These are phyloP conservation scores for Crepidodera aurea DNA, from an alignment of 2,888 invertebrate genomes.

Conservation along the genomic window DNA sequence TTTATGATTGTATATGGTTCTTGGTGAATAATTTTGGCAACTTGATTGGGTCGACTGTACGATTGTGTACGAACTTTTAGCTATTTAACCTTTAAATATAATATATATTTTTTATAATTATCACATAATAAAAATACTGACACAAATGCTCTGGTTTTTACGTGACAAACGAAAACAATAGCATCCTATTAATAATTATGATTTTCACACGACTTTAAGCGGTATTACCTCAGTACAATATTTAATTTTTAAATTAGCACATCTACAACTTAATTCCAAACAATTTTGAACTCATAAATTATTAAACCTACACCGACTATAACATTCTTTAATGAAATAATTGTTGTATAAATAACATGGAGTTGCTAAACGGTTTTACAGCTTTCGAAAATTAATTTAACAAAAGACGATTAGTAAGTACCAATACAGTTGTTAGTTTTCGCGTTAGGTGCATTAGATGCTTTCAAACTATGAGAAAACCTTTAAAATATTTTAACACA, in stretches of 20 bases:
- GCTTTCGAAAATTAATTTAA: too few relatives aligned
- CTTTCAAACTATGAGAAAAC: not conserved
- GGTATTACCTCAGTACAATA: not conserved
- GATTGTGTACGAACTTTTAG: too few relatives aligned
- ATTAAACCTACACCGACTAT: not conserved
- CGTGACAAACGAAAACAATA: too few relatives aligned
- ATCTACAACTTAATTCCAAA: not conserved
- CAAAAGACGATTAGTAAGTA: not conserved
- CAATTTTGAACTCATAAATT: conserved; percentile 6
- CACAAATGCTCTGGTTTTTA: too few relatives aligned
- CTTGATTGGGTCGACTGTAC: too few relatives aligned
- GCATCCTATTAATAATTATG: too few relatives aligned
- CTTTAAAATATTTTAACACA: not conserved
- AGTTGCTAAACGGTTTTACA: conserved; percentile 8
- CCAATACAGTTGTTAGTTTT: conserved; percentile 4
- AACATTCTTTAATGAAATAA: not conserved
- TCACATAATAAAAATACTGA: too few relatives aligned
- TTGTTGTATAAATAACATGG: not conserved
- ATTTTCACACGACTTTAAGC: conserved; percentile 6
- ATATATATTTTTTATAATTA: too few relatives aligned
- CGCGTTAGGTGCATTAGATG: not conserved
- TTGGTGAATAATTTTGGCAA: too few relatives aligned
- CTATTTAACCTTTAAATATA: too few relatives aligned
- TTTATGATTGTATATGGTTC: too few relatives aligned
- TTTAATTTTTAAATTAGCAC: not conserved